phyloP scores from a whole-genome alignment of 2,888 invertebrate genomes.

The Drosophila sordidula region DNA sequence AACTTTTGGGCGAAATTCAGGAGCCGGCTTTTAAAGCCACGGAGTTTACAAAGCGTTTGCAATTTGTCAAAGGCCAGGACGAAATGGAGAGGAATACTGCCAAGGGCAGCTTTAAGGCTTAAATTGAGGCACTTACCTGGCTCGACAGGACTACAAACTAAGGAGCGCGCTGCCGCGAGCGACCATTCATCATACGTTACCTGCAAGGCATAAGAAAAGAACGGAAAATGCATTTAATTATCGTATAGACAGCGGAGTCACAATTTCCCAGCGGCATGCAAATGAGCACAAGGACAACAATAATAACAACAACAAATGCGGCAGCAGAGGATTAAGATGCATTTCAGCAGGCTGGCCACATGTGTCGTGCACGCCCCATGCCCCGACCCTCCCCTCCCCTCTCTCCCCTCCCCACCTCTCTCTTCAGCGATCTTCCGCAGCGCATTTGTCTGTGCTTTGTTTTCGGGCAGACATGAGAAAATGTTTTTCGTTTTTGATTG shows the following conservation, averaged over 20 bases:
- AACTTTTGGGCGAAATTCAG: constrained; percentile 36
- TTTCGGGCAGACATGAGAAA: constrained; percentile 42
- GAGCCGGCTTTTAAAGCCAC: no score
- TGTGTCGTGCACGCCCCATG: constrained; percentile 51
- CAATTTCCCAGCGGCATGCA: constrained; percentile 49
- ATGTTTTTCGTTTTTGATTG: constrained; percentile 69
- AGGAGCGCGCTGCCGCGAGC: constrained; percentile 1
- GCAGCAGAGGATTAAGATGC: constrained; percentile 60
- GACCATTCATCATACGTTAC: constrained; percentile 66
- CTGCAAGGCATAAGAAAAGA: constrained; percentile 47
- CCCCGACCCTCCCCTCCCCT: neutral
- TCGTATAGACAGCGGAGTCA: constrained; percentile 26
- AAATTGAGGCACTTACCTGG: constrained; percentile 62
- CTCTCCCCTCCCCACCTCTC: neutral
- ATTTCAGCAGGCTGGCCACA: constrained; percentile 53
- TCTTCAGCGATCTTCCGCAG: constrained; percentile 52
- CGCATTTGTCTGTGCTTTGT: constrained; percentile 50
- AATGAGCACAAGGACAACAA: constrained; percentile 50
- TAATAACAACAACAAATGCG: neutral
- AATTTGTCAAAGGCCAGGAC: constrained; percentile 40
- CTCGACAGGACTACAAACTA: constrained; percentile 15
- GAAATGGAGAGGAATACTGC: constrained; percentile 3
- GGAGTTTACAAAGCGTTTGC: constrained; percentile 24
- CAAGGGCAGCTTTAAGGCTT: constrained; percentile 6
- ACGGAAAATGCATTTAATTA: constrained; percentile 6